These are phyloP conservation scores for Thecophora atra DNA, from an alignment of 2,888 invertebrate species.

Conservation along the genomic window DNA sequence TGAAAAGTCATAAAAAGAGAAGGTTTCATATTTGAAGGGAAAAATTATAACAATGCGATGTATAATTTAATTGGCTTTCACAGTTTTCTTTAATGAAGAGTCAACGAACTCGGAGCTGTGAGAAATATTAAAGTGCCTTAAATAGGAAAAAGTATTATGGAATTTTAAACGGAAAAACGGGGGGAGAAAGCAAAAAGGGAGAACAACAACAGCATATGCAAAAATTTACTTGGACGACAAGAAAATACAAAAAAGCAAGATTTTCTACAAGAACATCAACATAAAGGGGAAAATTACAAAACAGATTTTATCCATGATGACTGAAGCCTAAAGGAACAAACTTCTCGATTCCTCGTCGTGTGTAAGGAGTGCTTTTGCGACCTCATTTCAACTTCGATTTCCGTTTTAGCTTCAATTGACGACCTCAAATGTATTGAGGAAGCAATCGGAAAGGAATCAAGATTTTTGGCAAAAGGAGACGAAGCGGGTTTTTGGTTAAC, in stretches of 20 bases:
- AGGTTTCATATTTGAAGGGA: neutral
- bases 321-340: too few relatives aligned
- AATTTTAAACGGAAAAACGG: neutral
- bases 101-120: neutral
- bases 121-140: neutral
- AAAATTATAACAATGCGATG: neutral
- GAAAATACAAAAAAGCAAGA: neutral
- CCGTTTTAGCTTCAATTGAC: too few relatives aligned
- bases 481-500: too few relatives aligned
- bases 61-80: neutral
- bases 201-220: neutral
- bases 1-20: neutral
- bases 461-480: too few relatives aligned
- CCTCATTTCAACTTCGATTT: too few relatives aligned
- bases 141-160: neutral
- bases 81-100: neutral
- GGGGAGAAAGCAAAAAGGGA: neutral
- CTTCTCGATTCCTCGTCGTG: too few relatives aligned
- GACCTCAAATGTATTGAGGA: too few relatives aligned
- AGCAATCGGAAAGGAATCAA: too few relatives aligned
- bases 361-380: too few relatives aligned
- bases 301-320: neutral
- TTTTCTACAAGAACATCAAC: neutral
- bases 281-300: neutral
- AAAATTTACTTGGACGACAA: neutral